Conservation (phyloP, 2,888 invertebrate species). For the Scelioninae gen. 2 region DNA sequence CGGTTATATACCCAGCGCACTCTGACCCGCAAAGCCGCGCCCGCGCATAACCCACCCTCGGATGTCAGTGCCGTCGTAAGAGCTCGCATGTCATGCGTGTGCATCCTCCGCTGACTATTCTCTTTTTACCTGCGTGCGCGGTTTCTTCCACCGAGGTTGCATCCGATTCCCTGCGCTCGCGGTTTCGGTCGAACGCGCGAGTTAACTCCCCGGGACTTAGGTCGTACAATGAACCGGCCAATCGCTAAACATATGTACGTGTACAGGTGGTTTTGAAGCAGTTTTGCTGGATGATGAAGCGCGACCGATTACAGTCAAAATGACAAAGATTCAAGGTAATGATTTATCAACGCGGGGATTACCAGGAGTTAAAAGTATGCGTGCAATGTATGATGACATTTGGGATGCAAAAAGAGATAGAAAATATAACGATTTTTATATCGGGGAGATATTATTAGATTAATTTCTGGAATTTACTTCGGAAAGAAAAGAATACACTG, state of each 20-base stretch:
- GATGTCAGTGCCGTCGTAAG: constrained; percentile 61
- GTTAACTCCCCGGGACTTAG: constrained; percentile 17
- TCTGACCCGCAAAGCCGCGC: constrained; percentile 74
- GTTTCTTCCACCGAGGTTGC: constrained; percentile 46
- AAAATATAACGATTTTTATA: too few relatives aligned
- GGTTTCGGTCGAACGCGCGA: constrained; percentile 29
- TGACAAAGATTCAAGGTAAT: not conserved
- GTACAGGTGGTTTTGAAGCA: constrained; percentile 2
- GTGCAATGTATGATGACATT: too few relatives aligned
- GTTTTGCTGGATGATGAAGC: not conserved
- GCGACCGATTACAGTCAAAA: not conserved
- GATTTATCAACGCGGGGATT: too few relatives aligned
- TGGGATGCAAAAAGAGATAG: too few relatives aligned
- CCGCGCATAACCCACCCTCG: constrained; percentile 70
- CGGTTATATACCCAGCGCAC: constrained; percentile 74
- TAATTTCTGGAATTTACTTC: too few relatives aligned
- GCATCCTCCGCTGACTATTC: constrained; percentile 59
- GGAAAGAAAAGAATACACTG: too few relatives aligned
- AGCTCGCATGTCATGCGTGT: constrained; percentile 58
- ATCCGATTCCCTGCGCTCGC: constrained; percentile 38
- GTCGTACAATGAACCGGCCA: constrained; percentile 23
- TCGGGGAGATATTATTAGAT: too few relatives aligned
- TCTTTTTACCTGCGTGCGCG: constrained; percentile 53
- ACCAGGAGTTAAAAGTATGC: too few relatives aligned
- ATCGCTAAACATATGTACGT: constrained; percentile 32